Base-by-base conservation (phyloP, 64 coral and sea anemone genomes). In the Trachythela sp. region DNA sequence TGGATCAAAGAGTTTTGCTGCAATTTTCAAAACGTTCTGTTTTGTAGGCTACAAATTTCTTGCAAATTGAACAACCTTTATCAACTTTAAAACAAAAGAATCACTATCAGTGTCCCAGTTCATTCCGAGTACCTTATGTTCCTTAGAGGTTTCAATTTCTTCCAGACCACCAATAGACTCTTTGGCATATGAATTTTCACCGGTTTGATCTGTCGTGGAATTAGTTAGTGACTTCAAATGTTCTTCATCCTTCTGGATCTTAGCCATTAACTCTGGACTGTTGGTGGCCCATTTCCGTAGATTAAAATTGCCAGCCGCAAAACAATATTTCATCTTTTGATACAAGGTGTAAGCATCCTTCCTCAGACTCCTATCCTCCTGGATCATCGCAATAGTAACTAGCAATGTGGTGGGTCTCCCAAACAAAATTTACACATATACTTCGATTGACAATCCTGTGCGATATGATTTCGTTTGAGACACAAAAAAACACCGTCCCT, bases 151-250 rank as follows among this genome's bases (percentile, higher is more conserved):
- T 52, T 91, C 89, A 58, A 91, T 83, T 76, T 91, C 89, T 0
- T 94, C 76, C 7, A 94, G 43, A 48, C 88, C 85, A 39, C 89
- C 89, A 54, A 94, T 85, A 2, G 92, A 84, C 17, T 87, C 60
- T 84, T 94, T 94, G n/a, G 84, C 92, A 48, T 84, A 94, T 27
- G 88, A 87, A 18, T 90, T 22, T 13, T 85, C 84, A 85, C 48
- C 40, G 39, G n/a, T n/a, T n/a, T n/a, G n/a, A n/a, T n/a, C n/a
- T n/a, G n/a, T n/a, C n/a, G n/a, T n/a, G n/a, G n/a, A n/a, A n/a
- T n/a, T n/a, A n/a, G n/a, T n/a, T n/a, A n/a, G n/a, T n/a, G n/a
- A n/a, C n/a, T n/a, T n/a, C n/a, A n/a, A n/a, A n/a, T n/a, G n/a
- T n/a, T n/a, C n/a, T n/a, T n/a, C n/a, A n/a, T n/a, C n/a, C n/a